Base-by-base conservation (phyloP, 2,888 invertebrate genomes). In the Tenthredo notha region DNA sequence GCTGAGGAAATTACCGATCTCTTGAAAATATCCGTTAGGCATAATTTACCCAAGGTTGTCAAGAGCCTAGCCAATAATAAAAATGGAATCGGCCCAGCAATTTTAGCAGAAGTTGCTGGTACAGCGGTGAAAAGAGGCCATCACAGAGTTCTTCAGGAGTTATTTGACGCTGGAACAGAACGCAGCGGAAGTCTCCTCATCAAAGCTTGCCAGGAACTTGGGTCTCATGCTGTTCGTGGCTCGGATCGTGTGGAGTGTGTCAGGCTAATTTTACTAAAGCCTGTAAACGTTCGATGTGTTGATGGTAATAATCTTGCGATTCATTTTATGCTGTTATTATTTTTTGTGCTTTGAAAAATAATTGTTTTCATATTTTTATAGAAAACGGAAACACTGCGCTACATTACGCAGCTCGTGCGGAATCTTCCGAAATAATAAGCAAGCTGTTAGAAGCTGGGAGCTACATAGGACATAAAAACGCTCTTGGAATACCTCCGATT, bases 341-440 rank as follows among this genome's bases (percentile, higher is more conserved):
- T n/a, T 12, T 77, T 21, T 15, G 67, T 82, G 5, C 72, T n/a
- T 82, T 43, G 4, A 21, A 83, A 37, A 67, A 67, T 43, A n/a
- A 54, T 18, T 72, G 21, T 54, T 15, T 21, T 47, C 12, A 65
- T 15, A 82, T 50, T 37, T 72, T 15, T 67, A 50, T 9, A 92
- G 92, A 88, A 9, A 96, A 96, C 89, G 95, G 96, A 29, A 96
- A 96, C 87, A 96, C 96, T 37, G 95, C 96, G 0, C 92, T 98
- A 47, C 97, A 97, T 93, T 97, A 97, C 90, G 97, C 97, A 0
- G 96, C 96, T 0, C 95, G 96, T 90, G 96, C 96, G 88, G 96
- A 96, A 21, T 96, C 96, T 88, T 94, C 94, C 25, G 95, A 95
- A 84, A 96, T 95, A 0, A 95, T 96, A 5, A 92, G 95, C 84